These are phyloP conservation scores for Podiceps cristatus DNA, from an alignment of 2,113 vertebrate genomes.

Conservation along the genomic window DNA sequence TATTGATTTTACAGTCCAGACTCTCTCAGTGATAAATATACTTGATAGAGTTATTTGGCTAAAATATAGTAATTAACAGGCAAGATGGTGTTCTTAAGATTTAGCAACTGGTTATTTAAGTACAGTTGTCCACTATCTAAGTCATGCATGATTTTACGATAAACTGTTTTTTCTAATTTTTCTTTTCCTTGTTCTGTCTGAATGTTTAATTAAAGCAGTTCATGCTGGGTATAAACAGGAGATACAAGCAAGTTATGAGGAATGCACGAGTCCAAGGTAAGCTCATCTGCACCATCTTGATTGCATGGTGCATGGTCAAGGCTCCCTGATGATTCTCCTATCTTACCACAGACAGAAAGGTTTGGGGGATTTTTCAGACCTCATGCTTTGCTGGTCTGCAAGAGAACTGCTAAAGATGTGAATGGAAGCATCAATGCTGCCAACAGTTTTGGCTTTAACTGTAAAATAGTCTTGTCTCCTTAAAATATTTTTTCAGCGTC, in stretches of 20 bases:
- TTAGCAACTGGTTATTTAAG: not conserved
- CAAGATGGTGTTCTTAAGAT: not conserved
- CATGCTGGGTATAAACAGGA: not conserved
- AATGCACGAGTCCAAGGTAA: not conserved
- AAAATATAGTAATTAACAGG: slow-evolving; percentile 1
- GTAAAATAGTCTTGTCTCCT: not conserved
- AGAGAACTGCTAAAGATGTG: not conserved
- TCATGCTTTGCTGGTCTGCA: not conserved
- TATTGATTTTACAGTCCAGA: not conserved
- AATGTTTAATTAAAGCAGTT: not conserved
- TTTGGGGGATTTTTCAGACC: not conserved
- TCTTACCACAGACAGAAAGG: not conserved
- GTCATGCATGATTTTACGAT: not conserved
- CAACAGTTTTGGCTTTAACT: not conserved
- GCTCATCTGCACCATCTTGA: not conserved
- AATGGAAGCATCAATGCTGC: not conserved
- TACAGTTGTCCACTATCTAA: not conserved
- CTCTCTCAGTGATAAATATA: not conserved
- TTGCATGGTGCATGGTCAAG: not conserved
- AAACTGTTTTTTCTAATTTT: not conserved
- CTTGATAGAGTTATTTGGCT: not conserved
- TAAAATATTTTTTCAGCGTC: not conserved
- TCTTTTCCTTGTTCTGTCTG: not conserved
- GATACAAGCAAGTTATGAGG: not conserved
- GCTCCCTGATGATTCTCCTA: not conserved